Base-by-base conservation (phyloP, 2,113 vertebrate genomes). In the Vulpes lagopus region DNA sequence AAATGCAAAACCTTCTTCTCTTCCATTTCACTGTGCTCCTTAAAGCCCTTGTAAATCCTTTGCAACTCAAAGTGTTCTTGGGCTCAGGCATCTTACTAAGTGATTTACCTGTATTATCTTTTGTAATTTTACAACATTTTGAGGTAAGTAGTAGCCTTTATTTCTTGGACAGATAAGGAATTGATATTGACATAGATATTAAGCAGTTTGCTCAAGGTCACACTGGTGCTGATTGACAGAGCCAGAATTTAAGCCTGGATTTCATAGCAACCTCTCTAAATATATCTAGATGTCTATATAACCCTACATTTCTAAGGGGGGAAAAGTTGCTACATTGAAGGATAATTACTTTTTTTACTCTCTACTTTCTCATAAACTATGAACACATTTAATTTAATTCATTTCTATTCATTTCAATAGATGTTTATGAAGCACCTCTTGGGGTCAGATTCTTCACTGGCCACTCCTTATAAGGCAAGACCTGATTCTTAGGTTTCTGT, bases 361-460 rank as follows among this genome's bases (percentile, higher is more conserved):
- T 85, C 69, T 74, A 76, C 16, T 79, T 7, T 93, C 2, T 10
- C 11, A 3, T 4, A 38, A 78, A 32, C 9, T 57, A 51, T 81
- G 32, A 84, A 3, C 25, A 90, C 27, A 78, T 89, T 88, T 94
- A 83, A 83, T 53, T 96, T 95, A 95, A 88, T 57, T 15, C 25
- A 76, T 38, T 87, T 4, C 16, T 90, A 49, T 79, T 87, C 5
- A 73, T 67, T 69, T 92, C 8, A 32, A 23, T 82, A 35, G 3
- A n/a, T 43, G 23, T 82, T 91, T 94, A 73, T 17, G 23, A 97
- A 95, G 83, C 7, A 91, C 22, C 10, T 60, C 60, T 94, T 73
- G 19, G 16, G 73, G 2, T 89, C 90, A 71, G 17, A 67, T 84
- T 86, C 15, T 80, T 55, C 35, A 5, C 23, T 67, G 27, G 19